Evolutionary conservation across 30 jellyfish, hydroid and myxozoan genomes (phyloP).

Genomic region (Hydractinia echinata): DNA sequence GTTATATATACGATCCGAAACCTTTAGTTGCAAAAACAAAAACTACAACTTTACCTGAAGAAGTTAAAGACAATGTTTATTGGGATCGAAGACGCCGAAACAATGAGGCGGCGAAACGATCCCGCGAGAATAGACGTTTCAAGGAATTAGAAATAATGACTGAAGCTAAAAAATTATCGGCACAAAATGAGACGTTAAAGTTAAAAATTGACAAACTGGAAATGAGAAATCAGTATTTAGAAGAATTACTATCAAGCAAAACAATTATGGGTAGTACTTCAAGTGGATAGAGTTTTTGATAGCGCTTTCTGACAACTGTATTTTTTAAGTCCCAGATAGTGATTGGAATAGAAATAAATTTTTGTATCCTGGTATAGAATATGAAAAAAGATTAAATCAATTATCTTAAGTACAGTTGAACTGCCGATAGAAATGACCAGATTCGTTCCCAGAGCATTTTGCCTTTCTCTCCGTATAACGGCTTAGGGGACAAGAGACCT

Average conservation of each 20-base stretch:
- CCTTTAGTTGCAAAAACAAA: slow-evolving; percentile 16
- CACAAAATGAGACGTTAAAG: not conserved
- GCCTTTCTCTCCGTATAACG: too few relatives aligned
- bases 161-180: not conserved
- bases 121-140: slow-evolving; percentile 16
- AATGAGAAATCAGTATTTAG: slow-evolving; percentile 3
- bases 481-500: too few relatives aligned
- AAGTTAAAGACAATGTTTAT: slow-evolving; percentile 5
- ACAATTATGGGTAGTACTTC: slow-evolving; percentile 1
- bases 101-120: slow-evolving; percentile 22
- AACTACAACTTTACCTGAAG: slow-evolving; percentile 8
- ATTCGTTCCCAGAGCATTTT: too few relatives aligned
- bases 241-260: not conserved
- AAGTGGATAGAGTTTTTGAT: too few relatives aligned
- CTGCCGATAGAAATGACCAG: too few relatives aligned
- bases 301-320: too few relatives aligned
- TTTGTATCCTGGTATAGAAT: too few relatives aligned
- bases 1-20: slow-evolving; percentile 29
- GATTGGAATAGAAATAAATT: too few relatives aligned
- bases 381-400: too few relatives aligned
- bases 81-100: slow-evolving; percentile 10
- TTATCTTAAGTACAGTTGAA: too few relatives aligned
- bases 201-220: not conserved
- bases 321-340: too few relatives aligned
- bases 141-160: slow-evolving; percentile 19